phyloP scores from a whole-genome alignment of 1,140 invertebrate species.

The Linepithema humile region DNA sequence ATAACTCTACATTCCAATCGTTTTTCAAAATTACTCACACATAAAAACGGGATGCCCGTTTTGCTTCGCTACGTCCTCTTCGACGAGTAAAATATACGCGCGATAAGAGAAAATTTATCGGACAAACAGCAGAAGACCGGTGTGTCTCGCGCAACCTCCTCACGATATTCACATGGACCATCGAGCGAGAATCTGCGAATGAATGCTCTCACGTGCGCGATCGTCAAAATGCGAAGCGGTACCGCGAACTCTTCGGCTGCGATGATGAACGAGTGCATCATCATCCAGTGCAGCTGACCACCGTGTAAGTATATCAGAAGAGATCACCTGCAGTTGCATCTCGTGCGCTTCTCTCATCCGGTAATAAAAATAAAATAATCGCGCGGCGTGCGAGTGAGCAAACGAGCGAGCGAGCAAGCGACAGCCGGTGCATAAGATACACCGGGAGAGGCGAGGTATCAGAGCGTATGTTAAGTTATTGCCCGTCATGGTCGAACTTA shows the following conservation, averaged over 20 bases:
- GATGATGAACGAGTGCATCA: conserved; percentile 3
- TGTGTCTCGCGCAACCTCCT: background rate
- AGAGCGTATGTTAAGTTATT: conserved; percentile 74
- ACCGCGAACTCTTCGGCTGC: background rate
- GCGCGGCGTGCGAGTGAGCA: conserved; percentile 16
- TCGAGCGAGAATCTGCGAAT: conserved; percentile 11
- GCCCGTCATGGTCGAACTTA: conserved; percentile 75
- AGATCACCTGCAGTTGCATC: background rate
- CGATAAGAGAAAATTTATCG: background rate
- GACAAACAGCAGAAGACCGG: background rate
- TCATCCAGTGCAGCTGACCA: conserved; percentile 43
- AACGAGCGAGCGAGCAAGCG: no score
- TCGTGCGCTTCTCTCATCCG: background rate
- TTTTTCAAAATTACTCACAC: background rate
- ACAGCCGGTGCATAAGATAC: conserved; percentile 48
- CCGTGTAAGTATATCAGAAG: conserved; percentile 45
- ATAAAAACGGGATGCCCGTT: background rate
- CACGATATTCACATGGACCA: background rate
- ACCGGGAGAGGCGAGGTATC: conserved; percentile 65
- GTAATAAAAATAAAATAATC: conserved; percentile 48
- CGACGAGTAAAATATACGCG: background rate
- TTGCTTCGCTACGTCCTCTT: background rate
- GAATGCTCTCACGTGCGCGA: conserved; percentile 6
- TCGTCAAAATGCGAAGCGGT: conserved; percentile 2
- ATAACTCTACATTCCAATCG: background rate